Percentiles rank a stretch among this genome's conserved stretches.
Conservation (phyloP, 1,140 invertebrate genomes). For the Periplaneta americana region DNA sequence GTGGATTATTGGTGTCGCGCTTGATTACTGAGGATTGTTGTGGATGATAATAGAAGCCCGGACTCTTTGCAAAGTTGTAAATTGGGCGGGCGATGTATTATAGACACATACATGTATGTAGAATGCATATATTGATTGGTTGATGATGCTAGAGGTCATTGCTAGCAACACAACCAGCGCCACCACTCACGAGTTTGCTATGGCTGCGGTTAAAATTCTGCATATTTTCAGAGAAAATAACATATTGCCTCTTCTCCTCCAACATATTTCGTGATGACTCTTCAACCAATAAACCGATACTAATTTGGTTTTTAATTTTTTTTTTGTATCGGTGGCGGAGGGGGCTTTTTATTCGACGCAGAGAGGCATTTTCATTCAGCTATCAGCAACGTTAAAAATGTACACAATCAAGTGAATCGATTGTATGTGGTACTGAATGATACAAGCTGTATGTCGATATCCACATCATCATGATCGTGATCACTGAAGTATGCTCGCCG, state of each 20-base stretch:
- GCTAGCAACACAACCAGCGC: not conserved
- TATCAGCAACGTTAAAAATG: not conserved
- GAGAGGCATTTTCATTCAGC: not conserved
- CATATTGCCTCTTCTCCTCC: not conserved
- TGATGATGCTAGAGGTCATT: not conserved
- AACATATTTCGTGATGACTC: not conserved
- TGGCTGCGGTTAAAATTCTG: not conserved
- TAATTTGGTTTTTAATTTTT: not conserved
- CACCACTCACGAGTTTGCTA: not conserved
- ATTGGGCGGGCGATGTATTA: not conserved
- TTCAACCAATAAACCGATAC: not conserved
- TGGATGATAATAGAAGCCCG: not conserved
- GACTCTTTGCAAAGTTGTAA: not conserved
- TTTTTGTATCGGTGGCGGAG: not conserved
- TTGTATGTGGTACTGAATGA: not conserved
- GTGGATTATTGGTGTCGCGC: not conserved
- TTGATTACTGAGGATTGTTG: not conserved
- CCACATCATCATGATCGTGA: not conserved
- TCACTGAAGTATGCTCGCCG: not conserved
- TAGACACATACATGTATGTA: not conserved
- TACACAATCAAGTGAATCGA: not conserved
- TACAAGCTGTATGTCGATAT: not conserved
- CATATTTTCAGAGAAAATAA: not conserved
- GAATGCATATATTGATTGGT: conserved; percentile 1
- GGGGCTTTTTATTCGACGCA: not conserved